Evolutionary conservation across 2,797 vertebrate genomes (phyloP), one percentile per base, ranked within the genome.

Genomic region (Takifugu ocellatus): DNA sequence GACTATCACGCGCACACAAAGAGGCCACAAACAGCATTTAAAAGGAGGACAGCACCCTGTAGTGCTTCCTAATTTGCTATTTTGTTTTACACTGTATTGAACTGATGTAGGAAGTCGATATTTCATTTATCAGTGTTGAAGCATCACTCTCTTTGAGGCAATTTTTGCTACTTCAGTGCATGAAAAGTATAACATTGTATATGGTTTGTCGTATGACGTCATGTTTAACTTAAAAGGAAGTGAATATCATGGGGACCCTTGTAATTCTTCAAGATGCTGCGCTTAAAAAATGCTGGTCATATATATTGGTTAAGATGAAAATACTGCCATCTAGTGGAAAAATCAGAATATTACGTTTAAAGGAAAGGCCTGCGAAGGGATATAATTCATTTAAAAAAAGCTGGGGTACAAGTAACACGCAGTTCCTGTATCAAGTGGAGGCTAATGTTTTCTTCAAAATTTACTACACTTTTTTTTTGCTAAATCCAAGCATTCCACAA

Each of bases 241-340:
- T 29, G 15, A 29, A 11, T 44, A 16, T 17, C 39, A 51, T 17
- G 36, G 31, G 33, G 36, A 48, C 57, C 1, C 54, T 17, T 11
- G 15, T 16, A 3, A 48, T 6, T 17, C 29, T 43, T 2, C 2
- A 2, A 16, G 16, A 54, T 0, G 5, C 17, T 33, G 21, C 10
- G 31, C 42, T 21, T 39, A 3, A 1, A n/a, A 8, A 44, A 14
- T 25, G 11, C 12, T 39, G 36, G 1, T 21, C 1, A 39, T 14
- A 2, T 14, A 3, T 14, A 2, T 39, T 29, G n/a, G 7, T 11
- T 56, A 54, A n/a, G 43, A 15, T 66, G 51, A 66, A 63, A 61
- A 31, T 47, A 74, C 39, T 71, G 6, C 77, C 85, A 78, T 72
- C 87, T 85, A 70, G 71, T 82, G 84, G 72, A 57, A 12, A 3